Percentiles rank a stretch among this genome's conserved stretches.
phyloP scores from a whole-genome alignment of 2,797 vertebrate species.

The Leontopithecus rosalia region DNA sequence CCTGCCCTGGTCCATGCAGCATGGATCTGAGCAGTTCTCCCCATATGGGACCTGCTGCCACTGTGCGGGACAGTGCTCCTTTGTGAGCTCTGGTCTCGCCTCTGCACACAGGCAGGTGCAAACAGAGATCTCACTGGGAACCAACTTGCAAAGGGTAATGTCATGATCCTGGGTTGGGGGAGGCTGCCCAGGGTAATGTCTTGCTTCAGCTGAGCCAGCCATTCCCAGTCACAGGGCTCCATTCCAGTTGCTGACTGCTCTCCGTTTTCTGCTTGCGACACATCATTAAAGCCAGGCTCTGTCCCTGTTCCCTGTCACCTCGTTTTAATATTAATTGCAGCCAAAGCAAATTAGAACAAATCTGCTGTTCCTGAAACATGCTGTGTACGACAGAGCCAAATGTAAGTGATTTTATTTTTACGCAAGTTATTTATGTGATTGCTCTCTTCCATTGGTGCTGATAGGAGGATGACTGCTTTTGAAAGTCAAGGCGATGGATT shows the following conservation, averaged over 20 bases:
- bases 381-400: constrained; percentile 43
- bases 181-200: neutral
- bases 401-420: constrained; percentile 38
- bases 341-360: constrained; percentile 75
- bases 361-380: constrained; percentile 62
- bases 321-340: constrained; percentile 72
- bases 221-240: neutral
- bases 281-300: constrained; percentile 55
- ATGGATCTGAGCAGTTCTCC: neutral
- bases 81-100: neutral
- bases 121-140: neutral
- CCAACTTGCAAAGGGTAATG: neutral
- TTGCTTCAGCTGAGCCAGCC: neutral
- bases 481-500: neutral
- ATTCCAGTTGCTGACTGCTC: constrained; percentile 53
- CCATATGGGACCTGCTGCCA: neutral
- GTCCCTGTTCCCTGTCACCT: constrained; percentile 62
- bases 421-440: constrained; percentile 33
- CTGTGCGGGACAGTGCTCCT: accelerated
- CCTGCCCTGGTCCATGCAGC: accelerated
- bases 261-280: constrained; percentile 55
- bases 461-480: neutral
- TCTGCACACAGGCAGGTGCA: neutral
- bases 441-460: constrained; percentile 45
- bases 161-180: neutral